Conservation (phyloP, 1,140 invertebrate genomes). For the Gonatopus flavifemur region DNA sequence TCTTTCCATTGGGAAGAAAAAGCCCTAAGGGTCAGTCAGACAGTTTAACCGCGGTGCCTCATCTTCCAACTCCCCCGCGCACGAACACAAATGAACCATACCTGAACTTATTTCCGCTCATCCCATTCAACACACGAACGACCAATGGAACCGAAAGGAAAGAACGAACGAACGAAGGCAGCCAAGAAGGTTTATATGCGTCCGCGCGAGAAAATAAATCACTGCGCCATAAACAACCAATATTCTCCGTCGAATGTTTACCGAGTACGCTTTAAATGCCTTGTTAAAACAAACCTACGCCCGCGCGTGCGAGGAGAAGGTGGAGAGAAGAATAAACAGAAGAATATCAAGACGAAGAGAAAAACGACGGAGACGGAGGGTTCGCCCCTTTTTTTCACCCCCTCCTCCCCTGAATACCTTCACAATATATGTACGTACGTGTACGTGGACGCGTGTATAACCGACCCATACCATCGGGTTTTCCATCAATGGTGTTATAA, state of each 20-base stretch:
- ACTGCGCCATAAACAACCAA: slow-evolving; percentile 57
- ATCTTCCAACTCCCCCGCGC: background rate
- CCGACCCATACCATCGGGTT: background rate
- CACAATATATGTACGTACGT: background rate
- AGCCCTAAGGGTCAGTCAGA: too few relatives aligned
- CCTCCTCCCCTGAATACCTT: background rate
- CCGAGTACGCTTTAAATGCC: slow-evolving; percentile 59
- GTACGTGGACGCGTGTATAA: background rate
- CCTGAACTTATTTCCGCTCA: slow-evolving; percentile 33
- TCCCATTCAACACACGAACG: slow-evolving; percentile 23
- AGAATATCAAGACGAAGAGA: too few relatives aligned
- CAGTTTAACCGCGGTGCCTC: too few relatives aligned
- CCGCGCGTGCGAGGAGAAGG: slow-evolving; percentile 26
- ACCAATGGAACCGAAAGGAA: too few relatives aligned
- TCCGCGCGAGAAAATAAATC: slow-evolving; percentile 55
- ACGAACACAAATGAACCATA: slow-evolving; percentile 32
- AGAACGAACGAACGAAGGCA: too few relatives aligned
- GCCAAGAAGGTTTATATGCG: too few relatives aligned
- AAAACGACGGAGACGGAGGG: too few relatives aligned
- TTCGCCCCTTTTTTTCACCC: background rate
- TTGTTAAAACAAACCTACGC: slow-evolving; percentile 61
- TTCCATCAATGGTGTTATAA: background rate
- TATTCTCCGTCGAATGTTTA: slow-evolving; percentile 59
- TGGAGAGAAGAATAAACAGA: too few relatives aligned
- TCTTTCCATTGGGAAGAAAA: too few relatives aligned